phyloP scores from a whole-genome alignment of 2,113 vertebrate species.

The Oreochromis tanganicae region DNA sequence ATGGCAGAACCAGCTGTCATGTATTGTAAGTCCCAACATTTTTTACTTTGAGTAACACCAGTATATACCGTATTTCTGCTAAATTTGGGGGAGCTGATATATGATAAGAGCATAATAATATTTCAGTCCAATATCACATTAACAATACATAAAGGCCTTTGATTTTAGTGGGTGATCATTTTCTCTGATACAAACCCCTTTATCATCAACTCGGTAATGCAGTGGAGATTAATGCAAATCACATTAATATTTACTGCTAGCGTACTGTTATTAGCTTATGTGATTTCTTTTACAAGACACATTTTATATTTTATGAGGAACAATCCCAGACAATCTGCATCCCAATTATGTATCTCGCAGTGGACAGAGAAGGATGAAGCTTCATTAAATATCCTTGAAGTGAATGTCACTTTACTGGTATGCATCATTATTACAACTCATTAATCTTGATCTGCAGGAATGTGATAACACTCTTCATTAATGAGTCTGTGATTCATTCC shows the following conservation, averaged over 20 bases:
- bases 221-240: conserved; percentile 50
- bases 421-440: conserved; percentile 63
- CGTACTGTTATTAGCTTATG: conserved; percentile 22
- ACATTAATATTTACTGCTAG: conserved; percentile 42
- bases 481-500: conserved; percentile 40
- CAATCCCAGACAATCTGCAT: conserved; percentile 23
- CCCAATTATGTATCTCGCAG: conserved; percentile 28
- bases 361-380: conserved; percentile 23
- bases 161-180: conserved; percentile 11
- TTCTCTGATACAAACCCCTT: conserved; percentile 12
- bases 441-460: conserved; percentile 66
- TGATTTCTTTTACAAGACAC: conserved; percentile 16
- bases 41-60: not conserved
- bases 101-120: not conserved
- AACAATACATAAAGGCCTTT: conserved; percentile 5
- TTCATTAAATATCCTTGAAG: conserved; percentile 61
- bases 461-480: conserved; percentile 56
- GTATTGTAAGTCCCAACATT: not conserved
- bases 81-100: not conserved
- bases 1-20: not conserved
- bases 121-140: not conserved
- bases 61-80: not conserved
- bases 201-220: conserved; percentile 33
- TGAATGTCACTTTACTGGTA: conserved; percentile 51
- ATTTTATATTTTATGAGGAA: conserved; percentile 32